phyloP scores from a whole-genome alignment of 1,140 invertebrate genomes.

The Drosophila bocqueti region DNA sequence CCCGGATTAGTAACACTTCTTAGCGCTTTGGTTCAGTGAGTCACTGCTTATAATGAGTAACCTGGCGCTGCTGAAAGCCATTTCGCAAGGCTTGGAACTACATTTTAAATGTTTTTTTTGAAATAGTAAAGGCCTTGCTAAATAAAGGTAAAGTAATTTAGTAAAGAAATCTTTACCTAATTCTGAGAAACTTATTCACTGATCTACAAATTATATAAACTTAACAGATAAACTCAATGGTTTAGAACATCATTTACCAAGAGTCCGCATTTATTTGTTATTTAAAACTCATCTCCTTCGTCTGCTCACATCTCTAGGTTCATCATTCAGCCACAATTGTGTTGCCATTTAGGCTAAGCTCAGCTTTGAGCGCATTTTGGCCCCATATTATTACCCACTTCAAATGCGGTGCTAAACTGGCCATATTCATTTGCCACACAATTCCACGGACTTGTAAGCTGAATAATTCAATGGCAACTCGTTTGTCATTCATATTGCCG shows the following conservation, averaged over 20 bases:
- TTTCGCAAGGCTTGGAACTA: neutral
- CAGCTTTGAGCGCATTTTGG: slow-evolving; percentile 15
- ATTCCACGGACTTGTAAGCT: slow-evolving; percentile 22
- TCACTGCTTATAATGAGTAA: slow-evolving; percentile 5
- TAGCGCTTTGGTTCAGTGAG: neutral
- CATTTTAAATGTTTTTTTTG: too few species aligned
- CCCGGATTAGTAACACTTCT: neutral
- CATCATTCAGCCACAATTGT: neutral
- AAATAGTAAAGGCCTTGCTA: neutral
- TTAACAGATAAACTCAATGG: neutral
- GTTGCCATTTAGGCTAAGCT: slow-evolving; percentile 8
- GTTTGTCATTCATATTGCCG: slow-evolving; percentile 30
- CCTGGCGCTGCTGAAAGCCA: neutral
- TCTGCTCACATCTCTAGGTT: neutral
- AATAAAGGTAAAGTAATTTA: too few species aligned
- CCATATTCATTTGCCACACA: slow-evolving; percentile 27
- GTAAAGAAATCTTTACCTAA: too few species aligned
- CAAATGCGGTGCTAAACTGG: slow-evolving; percentile 7
- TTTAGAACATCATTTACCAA: neutral
- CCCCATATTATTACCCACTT: slow-evolving; percentile 1
- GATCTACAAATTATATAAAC: too few species aligned
- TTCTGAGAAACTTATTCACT: too few species aligned
- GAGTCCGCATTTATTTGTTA: too few species aligned
- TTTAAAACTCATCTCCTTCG: neutral
- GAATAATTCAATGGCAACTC: slow-evolving; percentile 30